Evolutionary conservation across 2,113 vertebrate species (phyloP).

Genomic region (Herpetotheres cachinnans): DNA sequence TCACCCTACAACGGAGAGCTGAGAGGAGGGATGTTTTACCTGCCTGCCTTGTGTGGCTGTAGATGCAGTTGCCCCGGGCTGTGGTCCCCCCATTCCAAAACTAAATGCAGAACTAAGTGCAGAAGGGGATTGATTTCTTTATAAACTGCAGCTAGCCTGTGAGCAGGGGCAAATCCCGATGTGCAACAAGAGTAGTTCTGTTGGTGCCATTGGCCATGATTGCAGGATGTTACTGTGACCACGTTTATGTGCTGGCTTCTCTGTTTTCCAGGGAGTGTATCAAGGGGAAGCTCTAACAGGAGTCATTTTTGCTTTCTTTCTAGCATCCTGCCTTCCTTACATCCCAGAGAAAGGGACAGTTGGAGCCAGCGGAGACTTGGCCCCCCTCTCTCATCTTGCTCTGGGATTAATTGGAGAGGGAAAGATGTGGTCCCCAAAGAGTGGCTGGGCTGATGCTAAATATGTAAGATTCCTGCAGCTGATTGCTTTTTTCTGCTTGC

Average conservation of each 20-base stretch:
- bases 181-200: neutral
- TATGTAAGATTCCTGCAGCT: conserved; percentile 79
- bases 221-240: neutral
- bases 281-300: neutral
- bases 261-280: neutral
- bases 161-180: neutral
- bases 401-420: conserved; percentile 96
- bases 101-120: neutral
- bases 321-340: conserved; percentile 94
- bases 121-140: neutral
- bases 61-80: neutral
- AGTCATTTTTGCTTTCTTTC: neutral
- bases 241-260: neutral
- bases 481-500: neutral
- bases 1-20: neutral
- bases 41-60: neutral
- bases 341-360: conserved; percentile 98
- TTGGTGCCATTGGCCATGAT: neutral
- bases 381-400: conserved; percentile 93
- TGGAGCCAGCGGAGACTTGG: conserved; percentile 95
- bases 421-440: conserved; percentile 99
- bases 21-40: neutral
- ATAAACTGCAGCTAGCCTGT: neutral
- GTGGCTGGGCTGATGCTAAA: conserved; percentile 98
- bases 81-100: neutral